Evolutionary conservation across 1,140 invertebrate species (phyloP), one percentile per base, ranked within the genome.

Genomic region (Reticulitermes speratus): DNA sequence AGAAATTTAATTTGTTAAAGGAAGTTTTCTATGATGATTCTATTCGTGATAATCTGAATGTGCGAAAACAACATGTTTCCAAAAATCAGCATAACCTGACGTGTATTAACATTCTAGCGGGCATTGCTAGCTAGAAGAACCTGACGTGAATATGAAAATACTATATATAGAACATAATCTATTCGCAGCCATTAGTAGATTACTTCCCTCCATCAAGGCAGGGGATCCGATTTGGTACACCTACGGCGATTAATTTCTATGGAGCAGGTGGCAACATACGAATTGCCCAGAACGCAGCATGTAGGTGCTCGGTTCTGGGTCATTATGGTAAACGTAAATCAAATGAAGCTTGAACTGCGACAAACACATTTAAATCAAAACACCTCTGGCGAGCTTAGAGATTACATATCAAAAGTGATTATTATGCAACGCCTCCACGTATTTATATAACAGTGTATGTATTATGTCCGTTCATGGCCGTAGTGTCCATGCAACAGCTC

Each of bases 61-160:
- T 82, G 44, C 12, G 6, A 84, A 84, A 84, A 8, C 30, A 75
- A 11, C 32, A 12, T 85, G 38, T 85, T 30, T 84, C 44, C 44
- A 45, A 30, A 84, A 45, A 45, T 84, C 83, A 84, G 23, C 83
- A 84, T 44, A 84, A 25, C 21, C 38, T 84, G 44, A 44, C 65
- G 30, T 30, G 65, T 75, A 30, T 75, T n/a, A 75, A 75, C 30
- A 75, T 30, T 9, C 11, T 75, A 14, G 65, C 65, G 65, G 65
- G 7, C 65, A 30, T 75, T 75, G 14, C 8, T 75, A 75, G n/a
- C 65, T 75, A n/a, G 25, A 75, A 25, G 11, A 75, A 30, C 25
- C 9, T 75, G 14, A 6, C 65, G n/a, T 30, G 2, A n/a, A 30
- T 12, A 25, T 25, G 8, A 44, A 32, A 83, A 44, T 83, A 48